Evolutionary conservation across 2,113 vertebrate genomes (phyloP), one percentile per base, ranked within the genome.

Genomic region (Esox niger): DNA sequence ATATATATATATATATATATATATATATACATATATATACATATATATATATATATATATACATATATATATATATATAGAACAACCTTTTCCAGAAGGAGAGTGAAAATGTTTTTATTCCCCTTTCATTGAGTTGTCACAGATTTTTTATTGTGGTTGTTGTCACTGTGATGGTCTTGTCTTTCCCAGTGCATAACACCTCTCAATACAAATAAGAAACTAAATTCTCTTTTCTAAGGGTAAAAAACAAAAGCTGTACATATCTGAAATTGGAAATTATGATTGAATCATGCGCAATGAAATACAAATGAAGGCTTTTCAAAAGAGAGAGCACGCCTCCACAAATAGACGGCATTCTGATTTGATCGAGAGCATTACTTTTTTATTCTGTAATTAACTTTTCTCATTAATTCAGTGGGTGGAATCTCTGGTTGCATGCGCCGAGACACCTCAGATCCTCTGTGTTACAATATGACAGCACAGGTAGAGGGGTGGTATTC

Each of bases 371-470:
- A 71, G 80, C 74, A 64, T 49, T 74, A 43, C 3, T 62, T 63
- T 79, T 80, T 81, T 68, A 79, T 76, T 56, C 70, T 26, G 68
- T 80, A 81, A 83, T 82, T 83, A 85, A 80, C 75, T 71, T 67
- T 77, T 85, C 69, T 57, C 66, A 82, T 85, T 82, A 80, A 83
- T 83, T 84, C 49, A 57, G 54, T 52, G 38, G 59, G 72, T 66
- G 13, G 62, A 71, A 70, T 79, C 73, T 79, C 61, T 66, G 78
- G 71, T 64, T 82, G 74, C n/a, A 35, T 54, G 38, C 55, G 58
- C 70, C 75, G 71, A 84, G 30, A 58, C 76, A 73, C 62, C 74
- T 70, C 57, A 61, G 66, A 82, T 82, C 70, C 61, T n/a, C 47
- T 70, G 66, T 69, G 78, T 67, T 71, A 47, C 58, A 61, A 60